A percentile compares a stretch with the other conserved stretches of the same genome.
Conservation (phyloP, 2,888 invertebrate genomes). For the Sialis fuliginosa region DNA sequence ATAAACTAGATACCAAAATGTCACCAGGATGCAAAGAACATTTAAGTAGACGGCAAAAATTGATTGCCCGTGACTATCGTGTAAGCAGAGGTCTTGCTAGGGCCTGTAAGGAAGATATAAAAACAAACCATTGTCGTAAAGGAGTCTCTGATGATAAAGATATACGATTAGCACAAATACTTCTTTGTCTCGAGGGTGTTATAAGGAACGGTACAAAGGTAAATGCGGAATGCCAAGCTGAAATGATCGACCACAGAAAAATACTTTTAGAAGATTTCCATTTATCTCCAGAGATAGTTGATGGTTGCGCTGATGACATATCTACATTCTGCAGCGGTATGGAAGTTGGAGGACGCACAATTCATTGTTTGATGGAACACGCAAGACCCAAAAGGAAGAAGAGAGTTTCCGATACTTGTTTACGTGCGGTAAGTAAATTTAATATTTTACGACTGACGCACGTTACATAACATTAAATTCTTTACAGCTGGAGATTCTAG, state of each 20-base stretch:
- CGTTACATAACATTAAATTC: conserved; percentile 1
- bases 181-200: conserved; percentile 79
- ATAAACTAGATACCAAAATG: conserved; percentile 54
- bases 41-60: conserved; percentile 65
- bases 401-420: conserved; percentile 50
- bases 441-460: background rate
- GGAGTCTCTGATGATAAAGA: conserved; percentile 67
- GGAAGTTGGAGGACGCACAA: conserved; percentile 71
- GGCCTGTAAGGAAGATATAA: conserved; percentile 81
- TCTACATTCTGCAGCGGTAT: conserved; percentile 51
- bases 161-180: conserved; percentile 71
- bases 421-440: conserved; percentile 41
- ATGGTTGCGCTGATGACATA: conserved; percentile 74
- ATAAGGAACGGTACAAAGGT: conserved; percentile 52
- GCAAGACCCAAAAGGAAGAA: conserved; percentile 49
- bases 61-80: conserved; percentile 80
- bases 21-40: conserved; percentile 62
- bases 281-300: conserved; percentile 82
- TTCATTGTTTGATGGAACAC: conserved; percentile 90
- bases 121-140: conserved; percentile 66
- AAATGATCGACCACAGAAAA: conserved; percentile 81
- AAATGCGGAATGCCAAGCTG: conserved; percentile 61
- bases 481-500: conserved; percentile 51
- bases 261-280: conserved; percentile 87
- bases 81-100: conserved; percentile 75